A percentile compares a stretch with the other conserved stretches of the same genome.
Conservation (phyloP, 2,113 vertebrate species). For the Ictalurus punctatus region DNA sequence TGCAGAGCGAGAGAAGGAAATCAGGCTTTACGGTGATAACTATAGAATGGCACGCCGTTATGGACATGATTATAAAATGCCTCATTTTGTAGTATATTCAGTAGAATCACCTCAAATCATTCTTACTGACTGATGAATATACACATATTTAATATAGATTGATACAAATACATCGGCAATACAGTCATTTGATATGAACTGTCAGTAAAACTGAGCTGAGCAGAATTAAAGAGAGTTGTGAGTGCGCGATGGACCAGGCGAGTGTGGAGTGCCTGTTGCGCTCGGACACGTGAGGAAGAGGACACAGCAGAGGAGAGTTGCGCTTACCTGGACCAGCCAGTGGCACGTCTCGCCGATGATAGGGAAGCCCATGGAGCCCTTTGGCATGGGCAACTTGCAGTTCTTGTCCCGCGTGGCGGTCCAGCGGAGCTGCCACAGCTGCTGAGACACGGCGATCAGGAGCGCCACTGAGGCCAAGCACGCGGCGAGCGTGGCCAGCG, state of each 20-base stretch:
- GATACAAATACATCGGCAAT: neutral
- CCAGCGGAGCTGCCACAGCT: slow-evolving; percentile 96
- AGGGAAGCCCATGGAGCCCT: slow-evolving; percentile 97
- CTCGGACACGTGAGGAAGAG: slow-evolving; percentile 26
- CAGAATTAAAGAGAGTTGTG: neutral
- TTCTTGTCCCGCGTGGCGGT: slow-evolving; percentile 92
- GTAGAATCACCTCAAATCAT: neutral
- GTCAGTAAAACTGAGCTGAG: neutral
- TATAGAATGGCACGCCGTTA: neutral
- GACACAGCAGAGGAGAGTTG: slow-evolving; percentile 18
- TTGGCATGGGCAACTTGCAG: slow-evolving; percentile 94
- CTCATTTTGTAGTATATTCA: neutral
- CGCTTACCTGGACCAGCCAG: slow-evolving; percentile 96
- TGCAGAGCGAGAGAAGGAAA: neutral
- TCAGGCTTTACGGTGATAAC: neutral
- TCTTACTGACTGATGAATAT: too few relatives aligned
- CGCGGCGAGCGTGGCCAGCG: slow-evolving; percentile 90
- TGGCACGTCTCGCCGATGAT: slow-evolving; percentile 97
- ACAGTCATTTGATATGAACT: too few relatives aligned
- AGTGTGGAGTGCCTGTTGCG: slow-evolving; percentile 24
- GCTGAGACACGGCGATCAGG: slow-evolving; percentile 91
- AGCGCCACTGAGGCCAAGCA: slow-evolving; percentile 92
- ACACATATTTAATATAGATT: too few relatives aligned
- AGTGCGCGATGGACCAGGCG: neutral
- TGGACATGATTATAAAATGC: neutral